These are phyloP conservation scores for Sorex araneus DNA, from an alignment of 2,113 vertebrate species.

Conservation along the genomic window DNA sequence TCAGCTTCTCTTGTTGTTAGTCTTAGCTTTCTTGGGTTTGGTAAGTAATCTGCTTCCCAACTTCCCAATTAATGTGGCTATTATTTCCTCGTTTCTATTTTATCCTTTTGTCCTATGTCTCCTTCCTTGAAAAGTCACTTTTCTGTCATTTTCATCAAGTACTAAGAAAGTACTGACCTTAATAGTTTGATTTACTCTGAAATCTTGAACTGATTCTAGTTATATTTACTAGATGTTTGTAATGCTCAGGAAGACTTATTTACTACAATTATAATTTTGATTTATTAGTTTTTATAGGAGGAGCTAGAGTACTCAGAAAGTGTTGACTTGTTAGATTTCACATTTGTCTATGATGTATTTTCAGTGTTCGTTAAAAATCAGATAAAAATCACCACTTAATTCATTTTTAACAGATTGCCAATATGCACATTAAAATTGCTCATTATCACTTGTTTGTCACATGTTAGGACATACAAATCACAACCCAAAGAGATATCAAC, in stretches of 20 bases:
- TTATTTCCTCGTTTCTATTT: background rate
- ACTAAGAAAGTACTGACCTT: background rate
- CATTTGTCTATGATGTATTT: background rate
- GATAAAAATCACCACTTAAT: background rate
- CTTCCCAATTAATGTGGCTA: background rate
- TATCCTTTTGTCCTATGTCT: background rate
- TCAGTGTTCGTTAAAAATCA: slow-evolving; percentile 20
- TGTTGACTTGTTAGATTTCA: background rate
- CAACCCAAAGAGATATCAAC: background rate
- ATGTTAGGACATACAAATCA: background rate
- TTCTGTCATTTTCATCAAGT: background rate
- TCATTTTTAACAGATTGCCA: background rate
- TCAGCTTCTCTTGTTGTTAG: background rate
- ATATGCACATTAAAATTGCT: background rate
- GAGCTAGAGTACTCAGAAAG: background rate
- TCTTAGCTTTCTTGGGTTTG: background rate
- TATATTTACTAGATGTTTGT: slow-evolving; percentile 1
- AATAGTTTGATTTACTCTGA: background rate
- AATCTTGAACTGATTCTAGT: background rate
- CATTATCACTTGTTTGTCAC: background rate
- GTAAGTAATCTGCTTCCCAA: background rate
- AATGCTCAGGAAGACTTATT: background rate
- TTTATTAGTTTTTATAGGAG: slow-evolving; percentile 9
- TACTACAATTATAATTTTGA: background rate
- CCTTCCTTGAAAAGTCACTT: background rate